Conservation (phyloP, 2,113 vertebrate genomes). For the Corythoichthys intestinalis region DNA sequence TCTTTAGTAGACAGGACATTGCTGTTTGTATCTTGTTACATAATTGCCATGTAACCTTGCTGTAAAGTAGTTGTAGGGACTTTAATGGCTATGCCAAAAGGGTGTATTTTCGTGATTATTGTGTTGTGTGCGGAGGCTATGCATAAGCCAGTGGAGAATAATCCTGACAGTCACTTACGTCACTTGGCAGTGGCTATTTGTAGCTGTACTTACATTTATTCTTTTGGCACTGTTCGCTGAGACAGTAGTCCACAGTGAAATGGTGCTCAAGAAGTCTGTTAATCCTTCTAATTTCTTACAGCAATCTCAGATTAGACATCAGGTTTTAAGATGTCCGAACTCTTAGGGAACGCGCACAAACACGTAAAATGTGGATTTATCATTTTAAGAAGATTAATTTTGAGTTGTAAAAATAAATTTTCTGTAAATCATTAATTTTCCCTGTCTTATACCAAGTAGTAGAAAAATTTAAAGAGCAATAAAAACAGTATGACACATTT, state of each 20-base stretch:
- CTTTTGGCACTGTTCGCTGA: constrained; percentile 28
- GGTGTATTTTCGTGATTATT: constrained; percentile 23
- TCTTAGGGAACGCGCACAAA: constrained; percentile 15
- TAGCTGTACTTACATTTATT: constrained; percentile 48
- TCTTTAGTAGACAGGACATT: not conserved
- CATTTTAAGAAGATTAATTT: not conserved
- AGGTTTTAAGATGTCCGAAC: constrained; percentile 24
- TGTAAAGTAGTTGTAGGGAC: constrained; percentile 18
- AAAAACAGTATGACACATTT: not conserved
- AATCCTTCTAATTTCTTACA: constrained; percentile 57
- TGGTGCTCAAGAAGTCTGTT: constrained; percentile 42
- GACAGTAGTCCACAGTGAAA: constrained; percentile 42
- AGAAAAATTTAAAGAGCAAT: not conserved
- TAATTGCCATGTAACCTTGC: constrained; percentile 6
- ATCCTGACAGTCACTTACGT: constrained; percentile 41
- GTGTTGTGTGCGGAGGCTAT: constrained; percentile 7
- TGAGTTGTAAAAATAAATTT: not conserved
- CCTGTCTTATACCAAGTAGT: not conserved
- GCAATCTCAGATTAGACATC: constrained; percentile 51
- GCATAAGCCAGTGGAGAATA: constrained; percentile 18
- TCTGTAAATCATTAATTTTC: not conserved
- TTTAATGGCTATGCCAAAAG: constrained; percentile 16
- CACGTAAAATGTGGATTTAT: not conserved
- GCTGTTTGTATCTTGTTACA: constrained; percentile 4
- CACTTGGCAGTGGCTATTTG: constrained; percentile 55